Base-by-base conservation (phyloP, 2,888 invertebrate species). In the Zootermopsis nevadensis region DNA sequence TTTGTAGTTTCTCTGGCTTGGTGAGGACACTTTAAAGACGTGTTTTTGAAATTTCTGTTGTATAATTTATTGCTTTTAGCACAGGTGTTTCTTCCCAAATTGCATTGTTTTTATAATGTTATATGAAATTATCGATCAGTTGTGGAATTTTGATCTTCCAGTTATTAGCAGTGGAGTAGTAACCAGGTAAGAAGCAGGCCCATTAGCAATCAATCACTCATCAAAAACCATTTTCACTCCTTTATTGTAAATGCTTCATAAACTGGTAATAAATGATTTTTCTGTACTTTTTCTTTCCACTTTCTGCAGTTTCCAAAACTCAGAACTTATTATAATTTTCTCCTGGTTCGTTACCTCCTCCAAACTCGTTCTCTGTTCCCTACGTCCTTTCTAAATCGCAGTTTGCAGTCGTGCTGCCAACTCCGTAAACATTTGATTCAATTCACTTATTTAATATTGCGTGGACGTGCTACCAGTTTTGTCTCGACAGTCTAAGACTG, bases 261-360 rank as follows among this genome's bases (percentile, higher is more conserved):
- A 85, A 85, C 83, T 82, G 84, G 83, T 85, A 85, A 82, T 85
- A 83, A 84, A 84, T 83, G 80, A 85, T 83, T 84, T 84, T 82
- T 83, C 81, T 85, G 84, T 84, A 85, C 67, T 84, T 82, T 80
- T 79, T 82, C 24, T n/a, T 74, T 33, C 35, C 35, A n/a, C n/a
- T 60, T 60, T 60, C 60, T 27, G n/a, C n/a, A 22, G 55, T 19
- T n/a, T 60, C 27, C 27, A 27, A 27, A 60, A 60, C 60, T 27
- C n/a, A 27, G n/a, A 60, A 3, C 19, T 1, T 60, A 27, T 60
- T n/a, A 8, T 60, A 10, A 27, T 60, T 60, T 27, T 60, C n/a
- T 48, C 48, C 19, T 48, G 19, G 48, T 48, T 48, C 15, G 10
- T n/a, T n/a, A 38, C 6, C 10, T 19, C 48, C 48, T 48, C 48